Conservation (phyloP, 1,140 invertebrate genomes). For the Brachionus sp. region DNA sequence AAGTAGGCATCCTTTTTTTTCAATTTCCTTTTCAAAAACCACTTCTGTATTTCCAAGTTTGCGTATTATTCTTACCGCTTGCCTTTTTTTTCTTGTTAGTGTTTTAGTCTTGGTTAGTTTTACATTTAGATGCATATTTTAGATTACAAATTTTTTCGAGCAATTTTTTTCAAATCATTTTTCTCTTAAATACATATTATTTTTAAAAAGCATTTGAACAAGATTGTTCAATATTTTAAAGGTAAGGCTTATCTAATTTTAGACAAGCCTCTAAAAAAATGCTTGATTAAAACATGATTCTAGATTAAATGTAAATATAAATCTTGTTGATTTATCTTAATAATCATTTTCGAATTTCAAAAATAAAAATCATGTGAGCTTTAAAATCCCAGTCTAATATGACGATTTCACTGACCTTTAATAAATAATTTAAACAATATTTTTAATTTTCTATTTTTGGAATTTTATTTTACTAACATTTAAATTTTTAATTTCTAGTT, state of each 20-base stretch:
- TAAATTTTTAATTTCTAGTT: neutral
- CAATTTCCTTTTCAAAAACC: no score
- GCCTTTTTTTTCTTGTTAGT: no score
- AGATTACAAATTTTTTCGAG: neutral
- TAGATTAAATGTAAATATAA: neutral
- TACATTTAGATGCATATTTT: neutral
- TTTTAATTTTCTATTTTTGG: neutral
- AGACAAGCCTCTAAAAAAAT: neutral
- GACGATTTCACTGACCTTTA: neutral
- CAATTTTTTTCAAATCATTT: neutral
- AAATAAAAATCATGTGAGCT: no score
- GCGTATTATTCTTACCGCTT: no score
- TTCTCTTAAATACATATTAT: neutral
- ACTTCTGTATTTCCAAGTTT: no score
- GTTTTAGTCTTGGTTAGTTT: no score
- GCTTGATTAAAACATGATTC: no score
- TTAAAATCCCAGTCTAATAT: no score
- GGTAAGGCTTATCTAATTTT: neutral
- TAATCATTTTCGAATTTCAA: no score
- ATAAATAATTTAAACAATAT: neutral
- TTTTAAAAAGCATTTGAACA: no score
- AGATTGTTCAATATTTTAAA: neutral
- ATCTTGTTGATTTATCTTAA: no score
- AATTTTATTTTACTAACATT: neutral
- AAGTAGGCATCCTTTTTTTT: neutral